Evolutionary conservation across 64 coral and sea anemone species (phyloP), one percentile per base, ranked within the genome.

Genomic region (Acropora yongei): DNA sequence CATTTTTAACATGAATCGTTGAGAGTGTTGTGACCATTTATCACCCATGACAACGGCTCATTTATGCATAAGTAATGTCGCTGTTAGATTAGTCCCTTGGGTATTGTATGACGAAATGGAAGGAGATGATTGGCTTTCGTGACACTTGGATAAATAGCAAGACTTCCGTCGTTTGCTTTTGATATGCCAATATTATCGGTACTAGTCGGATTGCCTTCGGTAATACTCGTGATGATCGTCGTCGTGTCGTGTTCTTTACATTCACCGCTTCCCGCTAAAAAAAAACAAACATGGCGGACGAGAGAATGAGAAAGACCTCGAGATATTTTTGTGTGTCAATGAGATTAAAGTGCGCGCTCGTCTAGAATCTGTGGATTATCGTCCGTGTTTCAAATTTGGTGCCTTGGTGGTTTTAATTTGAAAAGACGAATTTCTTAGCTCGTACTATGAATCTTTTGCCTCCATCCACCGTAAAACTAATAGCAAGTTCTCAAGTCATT

Each of bases 401-500:
- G 30, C 30, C 30, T 30, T 30, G 30, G 30, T 30, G 30, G 30
- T 7, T 55, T 55, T 10, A 55, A 4, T 55, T 55, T 55, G 10
- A 13, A 63, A 14, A 12, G 60, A 13, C 13, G 60, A 63, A 63
- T 63, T 63, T 1, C 60, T 63, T 18, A 14, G 16, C 10, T 10
- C 2, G 68, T 12, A 68, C 84, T 1, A 67, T 99, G 78, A 88
- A 93, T 68, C 89, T 96, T 8, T 88, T 99, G 49, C 77, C 97
- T 44, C 79, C 91, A 7, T 93, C 88, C 18, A 99, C 94, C 5
- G 84, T 99, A 49, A 84, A 90, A 61, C 80, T 91, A 41, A 95
- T 99, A 13, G 89, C 97, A 2, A 96, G 97, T 47, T 96, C 97
- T 0, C 97, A 99, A 89, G 94, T 99, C 0, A 96, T 99, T 16